Percentiles rank a stretch among this genome's conserved stretches.
These are phyloP conservation scores for Danio choprae DNA, from an alignment of 2,797 vertebrate species.

Conservation along the genomic window DNA sequence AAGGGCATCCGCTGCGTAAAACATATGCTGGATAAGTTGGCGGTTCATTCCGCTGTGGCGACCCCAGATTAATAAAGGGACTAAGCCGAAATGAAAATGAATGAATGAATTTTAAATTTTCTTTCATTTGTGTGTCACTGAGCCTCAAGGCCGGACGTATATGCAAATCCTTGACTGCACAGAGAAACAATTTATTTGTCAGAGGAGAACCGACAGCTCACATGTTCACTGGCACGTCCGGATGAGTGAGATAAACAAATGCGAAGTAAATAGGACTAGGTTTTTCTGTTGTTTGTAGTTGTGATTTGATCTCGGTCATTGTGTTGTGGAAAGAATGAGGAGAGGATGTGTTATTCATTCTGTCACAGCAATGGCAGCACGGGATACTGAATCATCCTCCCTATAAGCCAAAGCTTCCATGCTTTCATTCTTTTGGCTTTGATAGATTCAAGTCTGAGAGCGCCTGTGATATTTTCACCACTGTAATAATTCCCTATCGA, in stretches of 20 bases:
- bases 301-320: slow-evolving; percentile 28
- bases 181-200: slow-evolving; percentile 26
- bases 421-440: background rate
- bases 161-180: background rate
- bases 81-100: no score
- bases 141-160: background rate
- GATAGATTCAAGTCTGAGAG: background rate
- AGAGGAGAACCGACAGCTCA: background rate
- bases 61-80: no score
- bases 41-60: no score
- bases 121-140: background rate
- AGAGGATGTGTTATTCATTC: slow-evolving; percentile 12
- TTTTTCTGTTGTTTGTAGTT: slow-evolving; percentile 8
- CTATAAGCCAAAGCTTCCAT: background rate
- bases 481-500: background rate
- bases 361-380: background rate
- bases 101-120: no score
- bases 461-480: slow-evolving; percentile 5
- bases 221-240: background rate
- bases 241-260: background rate
- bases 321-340: slow-evolving; percentile 35
- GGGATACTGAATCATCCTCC: background rate
- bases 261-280: background rate
- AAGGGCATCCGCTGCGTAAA: no score
- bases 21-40: no score